phyloP scores from a whole-genome alignment of 2,888 invertebrate genomes.

The Conchocele bisecta region DNA sequence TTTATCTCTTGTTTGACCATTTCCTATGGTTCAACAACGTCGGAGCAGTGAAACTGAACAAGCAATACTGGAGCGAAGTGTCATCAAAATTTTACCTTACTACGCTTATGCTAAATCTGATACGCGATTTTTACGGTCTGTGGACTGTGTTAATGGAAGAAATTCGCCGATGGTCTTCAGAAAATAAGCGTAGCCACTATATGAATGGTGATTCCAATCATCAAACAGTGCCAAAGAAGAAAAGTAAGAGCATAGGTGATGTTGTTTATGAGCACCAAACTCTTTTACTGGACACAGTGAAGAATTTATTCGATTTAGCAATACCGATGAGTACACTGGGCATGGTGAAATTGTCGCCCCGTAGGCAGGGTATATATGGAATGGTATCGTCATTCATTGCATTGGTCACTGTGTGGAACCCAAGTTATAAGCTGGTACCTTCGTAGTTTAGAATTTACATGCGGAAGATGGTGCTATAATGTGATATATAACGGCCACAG shows the following conservation, averaged over 20 bases:
- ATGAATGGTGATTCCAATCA: slow-evolving; percentile 85
- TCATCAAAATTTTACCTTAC: slow-evolving; percentile 90
- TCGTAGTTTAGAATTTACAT: no score
- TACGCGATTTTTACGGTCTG: slow-evolving; percentile 91
- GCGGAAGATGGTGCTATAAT: no score
- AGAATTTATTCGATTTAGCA: slow-evolving; percentile 93
- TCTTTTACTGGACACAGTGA: slow-evolving; percentile 90
- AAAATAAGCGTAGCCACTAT: slow-evolving; percentile 57
- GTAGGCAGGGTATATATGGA: slow-evolving; percentile 90
- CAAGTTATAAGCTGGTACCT: slow-evolving; percentile 88
- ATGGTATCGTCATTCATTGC: slow-evolving; percentile 92
- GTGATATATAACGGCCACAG: no score
- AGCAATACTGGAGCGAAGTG: slow-evolving; percentile 88
- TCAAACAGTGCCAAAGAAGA: slow-evolving; percentile 62
- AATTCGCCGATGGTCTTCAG: slow-evolving; percentile 26
- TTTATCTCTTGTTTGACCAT: slow-evolving; percentile 93
- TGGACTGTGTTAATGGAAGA: slow-evolving; percentile 60
- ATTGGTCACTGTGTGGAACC: slow-evolving; percentile 89
- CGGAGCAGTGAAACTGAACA: slow-evolving; percentile 85
- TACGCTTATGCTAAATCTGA: slow-evolving; percentile 90
- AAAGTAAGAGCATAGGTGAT: slow-evolving; percentile 48
- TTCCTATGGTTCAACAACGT: slow-evolving; percentile 90
- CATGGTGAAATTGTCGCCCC: slow-evolving; percentile 90
- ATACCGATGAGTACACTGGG: slow-evolving; percentile 93
- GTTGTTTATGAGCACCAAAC: slow-evolving; percentile 71